Conservation (phyloP, 2,888 invertebrate species). For the Pediacus dermestoides region DNA sequence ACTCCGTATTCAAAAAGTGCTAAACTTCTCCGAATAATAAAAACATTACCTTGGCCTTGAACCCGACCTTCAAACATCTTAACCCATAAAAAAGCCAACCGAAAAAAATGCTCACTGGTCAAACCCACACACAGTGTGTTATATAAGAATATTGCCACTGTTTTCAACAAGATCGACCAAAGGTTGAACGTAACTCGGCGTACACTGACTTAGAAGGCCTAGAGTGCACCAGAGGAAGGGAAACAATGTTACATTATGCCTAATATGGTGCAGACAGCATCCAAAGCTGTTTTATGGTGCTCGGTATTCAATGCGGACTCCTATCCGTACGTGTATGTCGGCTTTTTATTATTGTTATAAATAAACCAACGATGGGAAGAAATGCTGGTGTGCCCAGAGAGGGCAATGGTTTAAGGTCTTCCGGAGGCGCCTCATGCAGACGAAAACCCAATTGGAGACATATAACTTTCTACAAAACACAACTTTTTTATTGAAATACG, state of each 20-base stretch:
- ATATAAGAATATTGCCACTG: slow-evolving; percentile 1
- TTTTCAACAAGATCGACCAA: neutral
- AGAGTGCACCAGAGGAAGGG: slow-evolving; percentile 24
- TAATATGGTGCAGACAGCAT: slow-evolving; percentile 39
- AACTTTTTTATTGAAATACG: no score
- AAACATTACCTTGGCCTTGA: no score
- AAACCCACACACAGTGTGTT: neutral
- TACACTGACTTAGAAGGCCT: slow-evolving; percentile 31
- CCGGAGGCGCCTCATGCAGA: neutral
- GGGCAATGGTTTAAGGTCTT: slow-evolving; percentile 15
- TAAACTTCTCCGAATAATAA: no score
- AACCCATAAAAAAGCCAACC: slow-evolving; percentile 1
- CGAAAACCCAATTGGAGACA: slow-evolving; percentile 1
- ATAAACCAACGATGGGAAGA: slow-evolving; percentile 34
- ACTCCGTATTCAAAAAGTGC: no score
- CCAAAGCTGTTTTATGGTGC: slow-evolving; percentile 33
- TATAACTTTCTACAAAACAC: no score
- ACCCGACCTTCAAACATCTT: no score
- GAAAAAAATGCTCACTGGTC: neutral
- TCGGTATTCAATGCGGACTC: slow-evolving; percentile 27
- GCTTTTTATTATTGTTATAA: slow-evolving; percentile 36
- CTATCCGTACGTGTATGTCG: slow-evolving; percentile 29
- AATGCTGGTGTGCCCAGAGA: slow-evolving; percentile 17
- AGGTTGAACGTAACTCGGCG: slow-evolving; percentile 17
- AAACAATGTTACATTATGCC: slow-evolving; percentile 43